These are phyloP conservation scores for Todiramphus saurophagus DNA, from an alignment of 2,113 vertebrate genomes.

Conservation along the genomic window DNA sequence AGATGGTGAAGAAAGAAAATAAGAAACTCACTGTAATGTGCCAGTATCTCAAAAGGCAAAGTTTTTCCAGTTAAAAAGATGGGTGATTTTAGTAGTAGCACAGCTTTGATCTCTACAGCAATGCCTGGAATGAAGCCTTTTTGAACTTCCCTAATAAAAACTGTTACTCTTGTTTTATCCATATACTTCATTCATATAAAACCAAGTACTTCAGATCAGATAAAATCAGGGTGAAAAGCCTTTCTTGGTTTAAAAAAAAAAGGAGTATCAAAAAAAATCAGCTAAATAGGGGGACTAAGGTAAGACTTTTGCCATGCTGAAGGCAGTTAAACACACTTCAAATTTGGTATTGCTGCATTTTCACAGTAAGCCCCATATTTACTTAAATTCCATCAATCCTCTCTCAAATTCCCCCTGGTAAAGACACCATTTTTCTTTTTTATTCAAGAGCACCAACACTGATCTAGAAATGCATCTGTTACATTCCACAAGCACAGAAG, in stretches of 20 bases:
- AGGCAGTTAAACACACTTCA: background rate
- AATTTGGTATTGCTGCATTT: background rate
- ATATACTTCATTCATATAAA: accelerated
- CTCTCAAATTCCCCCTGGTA: background rate
- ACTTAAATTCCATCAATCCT: background rate
- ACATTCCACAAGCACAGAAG: background rate
- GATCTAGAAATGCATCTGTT: background rate
- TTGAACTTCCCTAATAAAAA: background rate
- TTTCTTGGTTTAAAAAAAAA: background rate
- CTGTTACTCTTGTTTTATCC: background rate
- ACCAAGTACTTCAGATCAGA: background rate
- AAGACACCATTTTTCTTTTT: background rate
- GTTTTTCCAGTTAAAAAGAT: background rate
- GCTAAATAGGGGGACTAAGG: background rate
- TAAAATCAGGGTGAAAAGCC: background rate
- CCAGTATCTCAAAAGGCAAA: background rate
- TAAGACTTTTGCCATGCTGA: background rate
- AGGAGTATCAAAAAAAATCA: background rate
- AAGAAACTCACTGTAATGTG: background rate
- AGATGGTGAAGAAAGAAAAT: conserved; percentile 48
- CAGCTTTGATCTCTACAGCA: background rate
- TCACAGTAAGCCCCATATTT: background rate
- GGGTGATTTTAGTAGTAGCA: background rate
- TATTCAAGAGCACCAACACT: background rate
- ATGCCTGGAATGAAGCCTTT: background rate